These are phyloP conservation scores for Smittia aterrima DNA, from an alignment of 2,888 invertebrate genomes.

Conservation along the genomic window DNA sequence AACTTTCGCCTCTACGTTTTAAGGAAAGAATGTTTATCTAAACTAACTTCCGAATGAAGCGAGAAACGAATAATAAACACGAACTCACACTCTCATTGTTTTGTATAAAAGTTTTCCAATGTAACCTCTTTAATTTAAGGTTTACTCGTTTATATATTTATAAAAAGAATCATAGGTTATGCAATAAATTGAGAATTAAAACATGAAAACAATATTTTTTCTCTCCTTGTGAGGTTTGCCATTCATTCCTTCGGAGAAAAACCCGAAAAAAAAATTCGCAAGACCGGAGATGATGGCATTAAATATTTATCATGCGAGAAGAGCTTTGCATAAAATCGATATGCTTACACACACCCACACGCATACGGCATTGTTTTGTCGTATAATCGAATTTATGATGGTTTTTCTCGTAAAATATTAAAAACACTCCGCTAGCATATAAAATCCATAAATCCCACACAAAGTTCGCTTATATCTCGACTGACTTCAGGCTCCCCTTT, in stretches of 20 bases:
- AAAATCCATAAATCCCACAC: conserved; percentile 5
- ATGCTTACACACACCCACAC: background rate
- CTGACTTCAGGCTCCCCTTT: background rate
- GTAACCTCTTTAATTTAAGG: too few relatives aligned
- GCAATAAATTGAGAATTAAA: background rate
- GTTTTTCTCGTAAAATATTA: conserved; percentile 1
- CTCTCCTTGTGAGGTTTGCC: too few relatives aligned
- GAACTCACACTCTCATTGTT: too few relatives aligned
- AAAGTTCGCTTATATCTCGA: background rate
- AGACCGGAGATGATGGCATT: too few relatives aligned
- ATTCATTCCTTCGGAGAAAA: too few relatives aligned
- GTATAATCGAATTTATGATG: conserved; percentile 9
- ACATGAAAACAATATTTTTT: too few relatives aligned
- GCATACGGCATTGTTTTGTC: background rate
- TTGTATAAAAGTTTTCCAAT: too few relatives aligned
- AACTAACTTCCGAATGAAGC: background rate
- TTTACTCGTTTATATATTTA: background rate
- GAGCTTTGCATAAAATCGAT: background rate
- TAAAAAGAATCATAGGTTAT: background rate
- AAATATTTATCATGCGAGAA: too few relatives aligned
- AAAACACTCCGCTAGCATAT: conserved; percentile 2
- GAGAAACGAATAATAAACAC: background rate
- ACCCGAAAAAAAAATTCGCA: too few relatives aligned
- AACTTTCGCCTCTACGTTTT: background rate
- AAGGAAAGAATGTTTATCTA: background rate